Base-by-base conservation (phyloP, 1,140 invertebrate genomes). In the Brachionus rubens region DNA sequence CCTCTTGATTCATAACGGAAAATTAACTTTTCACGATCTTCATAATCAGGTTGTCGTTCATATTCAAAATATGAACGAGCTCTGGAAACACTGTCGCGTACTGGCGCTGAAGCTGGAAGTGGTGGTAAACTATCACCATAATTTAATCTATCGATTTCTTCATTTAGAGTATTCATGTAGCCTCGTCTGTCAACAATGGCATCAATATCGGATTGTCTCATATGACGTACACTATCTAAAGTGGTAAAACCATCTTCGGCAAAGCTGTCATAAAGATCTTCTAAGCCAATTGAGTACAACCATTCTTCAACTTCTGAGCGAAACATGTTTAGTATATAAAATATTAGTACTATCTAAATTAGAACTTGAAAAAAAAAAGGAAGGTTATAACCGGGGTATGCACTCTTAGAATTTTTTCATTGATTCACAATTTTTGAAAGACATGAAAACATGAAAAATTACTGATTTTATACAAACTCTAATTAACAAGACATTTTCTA, bases 241-340 rank as follows among this genome's bases (percentile, higher is more conserved):
- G 21, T 72, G 1, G 68, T 72, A 24, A 72, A 72, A 24, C 68
- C 68, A 14, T 72, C 68, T 40, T 72, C 43, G 21, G 40, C 26
- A 41, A 72, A 72, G 21, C 36, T 40, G 21, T 48, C 43, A 50
- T 72, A 50, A 19, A 72, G 50, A 72, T 72, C 30, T 16, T 48
- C 46, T 28, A 72, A 54, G 16, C 68, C 68, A 41, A 72, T 72
- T n/a, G 68, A 72, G 68, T 72, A 72, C 28, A 72, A 54, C 68
- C 68, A 72, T 54, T 72, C 46, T 54, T 72, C 68, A 19, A 72
- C 68, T 54, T 72, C 68, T 72, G 68, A 72, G n/a, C 50, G 68
- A 48, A 50, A 72, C 68, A 72, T 72, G 41, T 65, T 65, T 41
- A 6, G 10, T 36, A 6, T 59, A n/a, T 36, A 59, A 59, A 40